Evolutionary conservation across 2,888 invertebrate genomes (phyloP), one percentile per base, ranked within the genome.

Genomic region (Lepidocyrtinus sp.): DNA sequence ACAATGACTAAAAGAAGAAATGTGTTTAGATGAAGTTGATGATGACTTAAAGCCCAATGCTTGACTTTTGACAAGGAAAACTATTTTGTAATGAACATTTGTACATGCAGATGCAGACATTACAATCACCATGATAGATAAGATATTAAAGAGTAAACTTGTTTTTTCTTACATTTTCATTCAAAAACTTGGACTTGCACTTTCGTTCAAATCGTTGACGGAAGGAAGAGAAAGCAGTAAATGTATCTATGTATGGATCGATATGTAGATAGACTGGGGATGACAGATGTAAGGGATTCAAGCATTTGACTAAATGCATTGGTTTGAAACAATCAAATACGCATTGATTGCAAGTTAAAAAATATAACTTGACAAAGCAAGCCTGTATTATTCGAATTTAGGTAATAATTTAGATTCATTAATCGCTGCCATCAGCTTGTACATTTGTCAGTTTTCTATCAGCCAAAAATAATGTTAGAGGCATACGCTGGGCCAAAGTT

Each of bases 151-250:
- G 5, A 12, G 15, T n/a, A 2, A 50, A 50, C 50, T 50, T 50
- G 50, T 50, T 50, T 50, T 50, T 12, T 50, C 12, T 36, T 36
- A 5, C 5, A 36, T 12, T 36, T 36, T 50, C 50, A 50, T 50
- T 50, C 50, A 50, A 50, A 50, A 50, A 12, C 1, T 50, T 50
- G 5, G 36, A 7, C 36, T 36, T 36, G 36, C 50, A 50, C 50
- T 50, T 50, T 50, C 50, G 5, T 50, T n/a, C 15, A 50, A 50
- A 7, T 15, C 5, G n/a, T n/a, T n/a, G 15, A 50, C 50, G 50
- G 50, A 50, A 50, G 50, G 50, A 50, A 50, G 50, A 50, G 50
- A 50, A 50, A 50, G 50, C 50, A 50, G n/a, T n/a, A n/a, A n/a
- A n/a, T 50, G 50, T 50, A 50, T 50, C n/a, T n/a, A 50, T 36